Conservation (phyloP, 64 coral and sea anemone genomes). For the Pocillopora verrucosa region DNA sequence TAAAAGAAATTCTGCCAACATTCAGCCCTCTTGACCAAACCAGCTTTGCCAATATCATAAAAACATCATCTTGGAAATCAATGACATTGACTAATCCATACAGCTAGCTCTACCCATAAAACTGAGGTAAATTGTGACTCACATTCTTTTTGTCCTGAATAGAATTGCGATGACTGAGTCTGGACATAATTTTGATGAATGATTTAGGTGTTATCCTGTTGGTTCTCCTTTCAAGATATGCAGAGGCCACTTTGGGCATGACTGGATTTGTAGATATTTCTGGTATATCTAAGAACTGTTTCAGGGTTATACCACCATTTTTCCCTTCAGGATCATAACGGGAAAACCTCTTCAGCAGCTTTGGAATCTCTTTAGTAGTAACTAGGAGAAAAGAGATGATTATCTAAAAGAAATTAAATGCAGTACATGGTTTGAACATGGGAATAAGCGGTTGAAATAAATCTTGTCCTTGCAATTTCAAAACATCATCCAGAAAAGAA, state of each 20-base stretch:
- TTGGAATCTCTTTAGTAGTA: slow-evolving; percentile 38
- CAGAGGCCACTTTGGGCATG: slow-evolving; percentile 44
- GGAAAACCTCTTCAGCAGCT: slow-evolving; percentile 45
- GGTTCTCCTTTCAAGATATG: slow-evolving; percentile 27
- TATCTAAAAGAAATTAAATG: not conserved
- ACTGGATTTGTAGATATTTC: slow-evolving; percentile 59
- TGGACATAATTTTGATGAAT: slow-evolving; percentile 50
- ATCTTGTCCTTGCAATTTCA: no score
- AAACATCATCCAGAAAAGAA: no score
- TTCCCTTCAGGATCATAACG: slow-evolving; percentile 42
- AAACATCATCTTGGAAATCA: no score
- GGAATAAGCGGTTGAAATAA: no score
- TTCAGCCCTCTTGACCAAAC: no score
- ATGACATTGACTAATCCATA: not conserved
- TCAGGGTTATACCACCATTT: slow-evolving; percentile 20
- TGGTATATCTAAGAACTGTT: slow-evolving; percentile 54
- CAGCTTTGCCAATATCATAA: no score
- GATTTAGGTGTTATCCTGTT: slow-evolving; percentile 7
- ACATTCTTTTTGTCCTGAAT: slow-evolving; percentile 51
- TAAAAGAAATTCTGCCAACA: no score
- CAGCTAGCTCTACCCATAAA: not conserved
- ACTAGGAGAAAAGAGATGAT: slow-evolving; percentile 22
- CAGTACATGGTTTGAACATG: no score
- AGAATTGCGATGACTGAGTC: slow-evolving; percentile 31
- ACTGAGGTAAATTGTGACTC: not conserved